Conservation (phyloP, 2,888 invertebrate genomes). For the Lomographa bimaculata region DNA sequence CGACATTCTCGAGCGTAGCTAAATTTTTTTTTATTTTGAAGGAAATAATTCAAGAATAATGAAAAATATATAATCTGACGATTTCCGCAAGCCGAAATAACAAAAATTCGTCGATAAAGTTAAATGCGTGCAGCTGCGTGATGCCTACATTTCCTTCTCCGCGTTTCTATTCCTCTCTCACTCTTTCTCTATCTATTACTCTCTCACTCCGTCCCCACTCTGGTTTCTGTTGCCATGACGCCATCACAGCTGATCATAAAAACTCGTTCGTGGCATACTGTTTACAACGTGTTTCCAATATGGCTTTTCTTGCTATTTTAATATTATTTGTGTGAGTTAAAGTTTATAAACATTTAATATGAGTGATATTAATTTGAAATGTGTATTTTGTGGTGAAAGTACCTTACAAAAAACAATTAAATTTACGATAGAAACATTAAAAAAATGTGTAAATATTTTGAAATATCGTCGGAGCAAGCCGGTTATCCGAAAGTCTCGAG, state of each 20-base stretch:
- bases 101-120: no score
- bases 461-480: constrained; percentile 36
- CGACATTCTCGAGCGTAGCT: no score
- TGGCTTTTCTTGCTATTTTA: constrained; percentile 17
- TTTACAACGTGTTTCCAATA: constrained; percentile 1
- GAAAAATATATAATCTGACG: no score
- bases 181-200: no score
- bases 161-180: no score
- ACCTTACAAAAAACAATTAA: constrained; percentile 25
- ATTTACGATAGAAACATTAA: constrained; percentile 29
- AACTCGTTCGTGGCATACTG: constrained; percentile 3
- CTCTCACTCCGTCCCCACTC: constrained; percentile 23
- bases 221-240: constrained; percentile 11
- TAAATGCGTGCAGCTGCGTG: no score
- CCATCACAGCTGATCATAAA: constrained; percentile 5
- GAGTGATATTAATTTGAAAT: constrained; percentile 29
- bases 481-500: constrained; percentile 31
- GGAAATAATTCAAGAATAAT: no score
- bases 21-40: no score
- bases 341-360: constrained; percentile 28
- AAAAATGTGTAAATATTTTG: no score
- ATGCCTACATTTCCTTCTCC: constrained; percentile 19
- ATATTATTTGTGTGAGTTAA: constrained; percentile 24
- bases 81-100: no score
- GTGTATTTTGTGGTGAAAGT: constrained; percentile 27